These are phyloP conservation scores for Xenops minutus DNA, from an alignment of 2,797 vertebrate genomes.

Conservation along the genomic window DNA sequence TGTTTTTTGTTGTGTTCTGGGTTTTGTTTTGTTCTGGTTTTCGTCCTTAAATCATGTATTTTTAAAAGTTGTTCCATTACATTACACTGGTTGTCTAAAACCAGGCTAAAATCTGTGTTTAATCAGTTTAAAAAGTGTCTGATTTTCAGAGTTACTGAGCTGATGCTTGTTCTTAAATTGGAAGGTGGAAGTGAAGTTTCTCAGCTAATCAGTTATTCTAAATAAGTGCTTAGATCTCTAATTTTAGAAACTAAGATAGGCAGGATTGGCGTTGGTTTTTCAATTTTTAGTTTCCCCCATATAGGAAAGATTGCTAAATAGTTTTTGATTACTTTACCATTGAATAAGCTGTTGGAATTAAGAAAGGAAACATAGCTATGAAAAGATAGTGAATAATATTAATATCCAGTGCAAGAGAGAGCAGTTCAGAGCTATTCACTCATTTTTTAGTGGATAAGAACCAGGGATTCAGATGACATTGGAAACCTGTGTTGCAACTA, in stretches of 20 bases:
- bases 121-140: not conserved
- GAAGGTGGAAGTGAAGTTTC: not conserved
- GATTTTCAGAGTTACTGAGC: not conserved
- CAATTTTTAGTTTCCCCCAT: not conserved
- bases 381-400: not conserved
- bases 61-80: not conserved
- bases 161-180: not conserved
- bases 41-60: not conserved
- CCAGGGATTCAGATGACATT: not conserved
- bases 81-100: not conserved
- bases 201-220: not conserved
- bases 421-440: not conserved
- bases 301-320: slow-evolving; percentile 3
- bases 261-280: not conserved
- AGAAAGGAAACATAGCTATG: not conserved
- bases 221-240: not conserved
- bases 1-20: not conserved
- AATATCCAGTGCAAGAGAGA: not conserved
- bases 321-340: not conserved
- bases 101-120: not conserved
- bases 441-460: not conserved
- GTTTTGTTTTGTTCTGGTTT: not conserved
- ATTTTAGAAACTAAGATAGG: not conserved
- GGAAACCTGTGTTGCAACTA: not conserved
- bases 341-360: not conserved